phyloP scores from a whole-genome alignment of 92 coral and sea anemone species.

The Pocillopora meandrina region DNA sequence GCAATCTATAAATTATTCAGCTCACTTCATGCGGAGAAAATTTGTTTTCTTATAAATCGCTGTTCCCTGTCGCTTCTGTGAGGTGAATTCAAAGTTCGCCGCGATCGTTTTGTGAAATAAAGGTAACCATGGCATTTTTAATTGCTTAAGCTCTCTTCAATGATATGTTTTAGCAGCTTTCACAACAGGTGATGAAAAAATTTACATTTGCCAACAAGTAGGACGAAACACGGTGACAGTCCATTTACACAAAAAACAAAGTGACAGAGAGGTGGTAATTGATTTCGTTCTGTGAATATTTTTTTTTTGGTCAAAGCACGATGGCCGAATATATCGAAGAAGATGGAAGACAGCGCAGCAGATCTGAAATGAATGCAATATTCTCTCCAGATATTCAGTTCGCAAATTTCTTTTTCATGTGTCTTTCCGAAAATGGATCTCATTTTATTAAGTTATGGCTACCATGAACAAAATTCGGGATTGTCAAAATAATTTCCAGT shows the following conservation, averaged over 20 bases:
- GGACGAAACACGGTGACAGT: not conserved
- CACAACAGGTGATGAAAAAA: constrained; percentile 35
- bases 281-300: constrained; percentile 8
- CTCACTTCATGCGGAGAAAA: not conserved
- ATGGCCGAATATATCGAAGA: no score
- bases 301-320: not conserved
- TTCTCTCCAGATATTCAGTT: no score
- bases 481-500: no score
- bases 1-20: constrained; percentile 8
- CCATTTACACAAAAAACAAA: constrained; percentile 11
- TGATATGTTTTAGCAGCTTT: constrained; percentile 13
- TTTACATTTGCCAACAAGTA: constrained; percentile 22
- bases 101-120: constrained; percentile 19
- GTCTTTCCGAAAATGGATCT: no score
- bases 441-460: no score
- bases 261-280: constrained; percentile 12
- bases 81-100: not conserved
- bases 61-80: not conserved
- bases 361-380: no score
- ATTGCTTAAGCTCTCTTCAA: constrained; percentile 21
- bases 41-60: not conserved
- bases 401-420: no score
- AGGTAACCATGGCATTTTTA: constrained; percentile 33
- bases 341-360: not conserved
- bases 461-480: no score